These are phyloP conservation scores for Tachina lurida DNA, from an alignment of 2,888 invertebrate species.

Conservation along the genomic window DNA sequence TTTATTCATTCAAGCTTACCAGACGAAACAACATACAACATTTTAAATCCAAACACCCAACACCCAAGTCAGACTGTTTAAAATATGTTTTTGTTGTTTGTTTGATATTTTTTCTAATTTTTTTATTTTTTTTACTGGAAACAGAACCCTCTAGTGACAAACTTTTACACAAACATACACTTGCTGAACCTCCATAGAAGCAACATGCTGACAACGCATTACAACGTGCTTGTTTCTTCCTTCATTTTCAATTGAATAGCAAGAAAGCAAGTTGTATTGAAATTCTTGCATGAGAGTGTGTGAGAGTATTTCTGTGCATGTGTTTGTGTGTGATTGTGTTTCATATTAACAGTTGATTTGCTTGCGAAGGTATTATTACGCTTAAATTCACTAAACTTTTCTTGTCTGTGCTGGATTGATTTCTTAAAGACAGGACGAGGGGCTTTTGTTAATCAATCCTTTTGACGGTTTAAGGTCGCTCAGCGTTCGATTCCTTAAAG, in stretches of 20 bases:
- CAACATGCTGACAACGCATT: conserved; percentile 68
- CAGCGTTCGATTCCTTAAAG: background rate
- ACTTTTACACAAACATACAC: conserved; percentile 17
- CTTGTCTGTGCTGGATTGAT: conserved; percentile 45
- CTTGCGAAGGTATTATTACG: conserved; percentile 74
- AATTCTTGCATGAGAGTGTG: background rate
- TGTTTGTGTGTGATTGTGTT: conserved; percentile 66
- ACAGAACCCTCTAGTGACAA: conserved; percentile 30
- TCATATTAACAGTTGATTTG: conserved; percentile 74
- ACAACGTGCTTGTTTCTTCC: conserved; percentile 41
- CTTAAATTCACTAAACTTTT: conserved; percentile 72
- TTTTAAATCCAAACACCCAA: conserved; percentile 62
- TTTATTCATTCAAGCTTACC: conserved; percentile 64
- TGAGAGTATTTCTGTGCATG: conserved; percentile 23
- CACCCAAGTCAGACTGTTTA: conserved; percentile 39
- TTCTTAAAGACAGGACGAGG: background rate
- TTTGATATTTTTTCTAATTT: conserved; percentile 16
- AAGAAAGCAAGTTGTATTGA: conserved; percentile 3
- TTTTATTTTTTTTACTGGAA: conserved; percentile 13
- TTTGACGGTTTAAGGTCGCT: conserved; percentile 40
- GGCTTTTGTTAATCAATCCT: conserved; percentile 32
- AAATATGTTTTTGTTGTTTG: conserved; percentile 30
- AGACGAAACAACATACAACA: conserved; percentile 62
- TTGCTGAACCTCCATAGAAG: conserved; percentile 37
- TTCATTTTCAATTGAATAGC: conserved; percentile 4